A percentile compares a stretch with the other conserved stretches of the same genome.
These are phyloP conservation scores for Phenganax subtilis DNA, from an alignment of 92 coral and sea anemone genomes.

Conservation along the genomic window DNA sequence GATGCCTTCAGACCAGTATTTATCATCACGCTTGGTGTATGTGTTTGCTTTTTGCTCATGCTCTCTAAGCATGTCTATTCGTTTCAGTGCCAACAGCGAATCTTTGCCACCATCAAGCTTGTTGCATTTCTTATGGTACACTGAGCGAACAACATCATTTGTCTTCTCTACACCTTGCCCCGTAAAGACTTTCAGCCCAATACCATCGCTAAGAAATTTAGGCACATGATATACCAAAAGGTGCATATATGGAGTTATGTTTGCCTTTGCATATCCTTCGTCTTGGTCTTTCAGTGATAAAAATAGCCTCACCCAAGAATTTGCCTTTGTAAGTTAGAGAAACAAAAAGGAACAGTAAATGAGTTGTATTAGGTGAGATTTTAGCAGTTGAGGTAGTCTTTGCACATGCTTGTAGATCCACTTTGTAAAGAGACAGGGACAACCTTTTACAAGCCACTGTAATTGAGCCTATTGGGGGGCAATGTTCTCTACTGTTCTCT, in stretches of 20 bases:
- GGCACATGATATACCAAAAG: conserved; percentile 33
- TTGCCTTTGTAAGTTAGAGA: conserved; percentile 12
- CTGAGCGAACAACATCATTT: conserved; percentile 1
- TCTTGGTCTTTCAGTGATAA: conserved; percentile 34
- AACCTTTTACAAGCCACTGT: too few relatives aligned
- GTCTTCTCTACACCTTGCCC: conserved; percentile 35
- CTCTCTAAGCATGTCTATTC: conserved; percentile 15
- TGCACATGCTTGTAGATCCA: not conserved
- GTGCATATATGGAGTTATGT: conserved; percentile 33
- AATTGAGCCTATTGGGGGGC: too few relatives aligned
- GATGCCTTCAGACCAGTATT: conserved; percentile 33
- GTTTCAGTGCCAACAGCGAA: conserved; percentile 32
- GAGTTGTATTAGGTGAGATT: too few relatives aligned
- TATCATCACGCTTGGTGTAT: conserved; percentile 24
- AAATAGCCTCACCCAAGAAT: conserved; percentile 33
- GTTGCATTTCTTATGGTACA: conserved; percentile 5
- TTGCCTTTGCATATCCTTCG: conserved; percentile 26
- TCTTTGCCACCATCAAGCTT: conserved; percentile 9
- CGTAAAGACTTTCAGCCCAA: conserved; percentile 34
- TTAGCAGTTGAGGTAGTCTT: not conserved
- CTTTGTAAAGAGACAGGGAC: not conserved
- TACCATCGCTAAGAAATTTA: conserved; percentile 14
- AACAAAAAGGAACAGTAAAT: not conserved
- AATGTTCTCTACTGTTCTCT: too few relatives aligned
- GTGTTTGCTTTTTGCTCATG: conserved; percentile 15